phyloP scores from a whole-genome alignment of 2,888 invertebrate species.

The Hypomecis punctinalis region DNA sequence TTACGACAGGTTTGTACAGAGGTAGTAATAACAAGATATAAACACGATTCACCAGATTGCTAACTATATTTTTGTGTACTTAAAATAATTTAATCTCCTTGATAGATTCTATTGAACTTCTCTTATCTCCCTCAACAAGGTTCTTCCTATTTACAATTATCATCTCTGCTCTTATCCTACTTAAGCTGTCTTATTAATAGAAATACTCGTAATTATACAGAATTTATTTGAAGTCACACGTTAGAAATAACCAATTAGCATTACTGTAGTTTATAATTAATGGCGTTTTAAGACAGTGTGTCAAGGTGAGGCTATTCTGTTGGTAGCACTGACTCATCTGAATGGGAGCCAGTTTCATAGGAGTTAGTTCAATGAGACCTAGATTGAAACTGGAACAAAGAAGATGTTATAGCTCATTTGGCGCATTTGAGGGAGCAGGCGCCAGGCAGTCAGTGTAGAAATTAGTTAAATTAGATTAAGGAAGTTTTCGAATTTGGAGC shows the following conservation, averaged over 20 bases:
- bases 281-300: conserved; percentile 8
- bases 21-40: too few species aligned
- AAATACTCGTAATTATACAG: conserved; percentile 18
- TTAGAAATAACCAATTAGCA: conserved; percentile 17
- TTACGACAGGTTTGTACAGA: too few species aligned
- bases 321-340: conserved; percentile 19
- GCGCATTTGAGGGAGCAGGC: too few species aligned
- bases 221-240: conserved; percentile 20
- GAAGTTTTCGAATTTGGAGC: too few species aligned
- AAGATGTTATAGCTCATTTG: too few species aligned
- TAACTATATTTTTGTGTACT: too few species aligned
- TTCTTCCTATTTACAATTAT: conserved; percentile 18
- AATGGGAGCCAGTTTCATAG: not conserved
- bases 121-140: conserved; percentile 14
- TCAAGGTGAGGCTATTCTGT: conserved; percentile 18
- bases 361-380: too few species aligned
- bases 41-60: too few species aligned
- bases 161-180: conserved; percentile 4
- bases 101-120: not conserved
- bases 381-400: too few species aligned
- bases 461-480: too few species aligned
- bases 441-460: too few species aligned
- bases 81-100: not conserved
- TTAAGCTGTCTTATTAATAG: conserved; percentile 18
- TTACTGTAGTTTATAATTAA: conserved; percentile 15